phyloP scores from a whole-genome alignment of 2,797 vertebrate species.

The Margarornis squamiger region DNA sequence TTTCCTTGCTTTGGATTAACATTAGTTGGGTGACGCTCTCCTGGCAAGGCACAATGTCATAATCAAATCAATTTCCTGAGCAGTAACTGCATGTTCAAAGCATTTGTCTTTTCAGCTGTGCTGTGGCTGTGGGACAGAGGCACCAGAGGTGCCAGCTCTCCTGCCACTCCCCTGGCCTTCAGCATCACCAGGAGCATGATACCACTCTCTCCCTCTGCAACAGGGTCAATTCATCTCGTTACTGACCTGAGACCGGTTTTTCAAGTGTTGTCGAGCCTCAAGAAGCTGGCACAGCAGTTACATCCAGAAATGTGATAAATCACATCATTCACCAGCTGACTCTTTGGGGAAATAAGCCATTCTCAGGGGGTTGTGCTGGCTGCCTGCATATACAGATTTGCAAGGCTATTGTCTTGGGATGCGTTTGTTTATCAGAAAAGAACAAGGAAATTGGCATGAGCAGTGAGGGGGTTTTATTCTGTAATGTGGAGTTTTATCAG shows the following conservation, averaged over 20 bases:
- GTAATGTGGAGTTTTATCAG: not conserved
- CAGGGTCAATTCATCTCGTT: not conserved
- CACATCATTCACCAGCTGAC: not conserved
- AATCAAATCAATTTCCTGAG: not conserved
- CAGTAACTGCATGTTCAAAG: not conserved
- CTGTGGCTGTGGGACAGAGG: not conserved
- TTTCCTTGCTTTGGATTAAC: not conserved
- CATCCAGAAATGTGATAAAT: not conserved
- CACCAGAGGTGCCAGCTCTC: not conserved
- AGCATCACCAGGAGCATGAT: not conserved
- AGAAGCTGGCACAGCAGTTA: not conserved
- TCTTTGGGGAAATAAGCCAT: not conserved
- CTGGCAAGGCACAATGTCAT: not conserved
- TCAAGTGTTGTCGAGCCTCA: not conserved
- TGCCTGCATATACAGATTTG: not conserved
- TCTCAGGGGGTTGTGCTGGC: not conserved
- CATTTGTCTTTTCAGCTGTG: not conserved
- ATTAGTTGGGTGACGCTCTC: not conserved
- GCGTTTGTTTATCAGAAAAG: not conserved
- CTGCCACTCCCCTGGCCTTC: not conserved
- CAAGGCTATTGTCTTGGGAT: not conserved
- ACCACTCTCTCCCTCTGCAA: not conserved
- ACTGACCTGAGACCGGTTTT: not conserved
- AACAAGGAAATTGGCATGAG: not conserved
- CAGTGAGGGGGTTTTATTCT: not conserved